These are phyloP conservation scores for Ia io DNA, from an alignment of 2,113 vertebrate species.

Conservation along the genomic window DNA sequence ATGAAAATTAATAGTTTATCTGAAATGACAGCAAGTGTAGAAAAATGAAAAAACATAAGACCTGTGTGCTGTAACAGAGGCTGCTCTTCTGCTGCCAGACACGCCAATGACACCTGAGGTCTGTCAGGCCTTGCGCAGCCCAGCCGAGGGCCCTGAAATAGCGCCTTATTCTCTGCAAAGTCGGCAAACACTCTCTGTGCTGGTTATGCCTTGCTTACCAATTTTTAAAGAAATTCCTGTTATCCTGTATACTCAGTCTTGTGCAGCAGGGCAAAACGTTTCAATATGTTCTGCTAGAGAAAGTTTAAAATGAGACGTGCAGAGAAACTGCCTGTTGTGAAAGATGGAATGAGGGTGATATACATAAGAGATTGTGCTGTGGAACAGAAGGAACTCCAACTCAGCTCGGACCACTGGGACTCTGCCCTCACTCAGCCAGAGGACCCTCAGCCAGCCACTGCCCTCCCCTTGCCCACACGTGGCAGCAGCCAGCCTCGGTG, in stretches of 20 bases:
- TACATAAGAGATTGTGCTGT: neutral
- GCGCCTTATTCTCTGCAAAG: neutral
- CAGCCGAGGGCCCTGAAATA: neutral
- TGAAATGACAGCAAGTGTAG: conserved; percentile 1
- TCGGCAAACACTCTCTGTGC: neutral
- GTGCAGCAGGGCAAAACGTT: conserved; percentile 55
- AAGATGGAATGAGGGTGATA: conserved; percentile 22
- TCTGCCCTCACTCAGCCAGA: neutral
- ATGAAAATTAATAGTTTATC: conserved; percentile 50
- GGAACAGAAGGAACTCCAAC: neutral
- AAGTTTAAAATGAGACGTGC: conserved; percentile 67
- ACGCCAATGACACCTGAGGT: neutral
- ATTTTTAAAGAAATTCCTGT: conserved; percentile 67
- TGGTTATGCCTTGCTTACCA: conserved; percentile 45
- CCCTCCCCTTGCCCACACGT: accelerated
- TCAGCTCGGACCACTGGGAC: neutral
- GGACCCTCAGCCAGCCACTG: neutral
- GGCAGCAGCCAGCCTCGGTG: neutral
- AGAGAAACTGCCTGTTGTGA: conserved; percentile 52
- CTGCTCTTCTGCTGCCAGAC: neutral
- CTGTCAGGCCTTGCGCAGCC: neutral
- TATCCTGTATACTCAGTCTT: conserved; percentile 54
- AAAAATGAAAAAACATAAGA: neutral
- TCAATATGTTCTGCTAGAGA: conserved; percentile 75
- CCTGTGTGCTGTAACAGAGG: neutral